Conservation (phyloP, 2,888 invertebrate species). For the Palloptera scutellata region DNA sequence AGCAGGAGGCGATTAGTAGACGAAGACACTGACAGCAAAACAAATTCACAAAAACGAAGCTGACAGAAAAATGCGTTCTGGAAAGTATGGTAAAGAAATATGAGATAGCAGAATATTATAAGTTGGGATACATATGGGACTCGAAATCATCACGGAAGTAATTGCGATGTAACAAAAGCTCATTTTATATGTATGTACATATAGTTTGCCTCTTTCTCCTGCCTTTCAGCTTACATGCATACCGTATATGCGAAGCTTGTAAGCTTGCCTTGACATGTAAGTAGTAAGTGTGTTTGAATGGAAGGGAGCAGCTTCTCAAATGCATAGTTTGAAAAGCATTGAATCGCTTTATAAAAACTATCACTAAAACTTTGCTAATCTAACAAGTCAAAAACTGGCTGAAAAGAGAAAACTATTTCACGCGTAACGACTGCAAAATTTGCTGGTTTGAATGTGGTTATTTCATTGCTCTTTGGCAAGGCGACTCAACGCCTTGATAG, state of each 20-base stretch:
- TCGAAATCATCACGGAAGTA: conserved; percentile 12
- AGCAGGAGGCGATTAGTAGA: neutral
- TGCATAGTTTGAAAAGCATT: too few relatives aligned
- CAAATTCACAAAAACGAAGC: conserved; percentile 17
- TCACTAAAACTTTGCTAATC: too few relatives aligned
- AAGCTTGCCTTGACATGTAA: neutral
- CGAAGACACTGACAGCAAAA: conserved; percentile 22
- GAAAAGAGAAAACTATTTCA: neutral
- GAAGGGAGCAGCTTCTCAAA: neutral
- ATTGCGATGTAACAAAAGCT: neutral
- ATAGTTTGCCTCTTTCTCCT: neutral
- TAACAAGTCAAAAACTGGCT: too few relatives aligned
- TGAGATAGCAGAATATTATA: neutral
- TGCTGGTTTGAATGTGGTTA: too few relatives aligned
- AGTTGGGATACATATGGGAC: conserved; percentile 19
- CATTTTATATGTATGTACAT: neutral
- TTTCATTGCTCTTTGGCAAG: conserved; percentile 2
- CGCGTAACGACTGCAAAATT: neutral
- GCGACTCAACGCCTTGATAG: neutral
- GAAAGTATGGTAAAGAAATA: neutral
- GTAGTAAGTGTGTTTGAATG: neutral
- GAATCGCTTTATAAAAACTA: too few relatives aligned
- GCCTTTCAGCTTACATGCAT: neutral
- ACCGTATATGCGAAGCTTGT: neutral
- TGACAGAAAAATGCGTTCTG: neutral